Evolutionary conservation across 2,113 vertebrate species (phyloP).

Genomic region (Leptosomus discolor): DNA sequence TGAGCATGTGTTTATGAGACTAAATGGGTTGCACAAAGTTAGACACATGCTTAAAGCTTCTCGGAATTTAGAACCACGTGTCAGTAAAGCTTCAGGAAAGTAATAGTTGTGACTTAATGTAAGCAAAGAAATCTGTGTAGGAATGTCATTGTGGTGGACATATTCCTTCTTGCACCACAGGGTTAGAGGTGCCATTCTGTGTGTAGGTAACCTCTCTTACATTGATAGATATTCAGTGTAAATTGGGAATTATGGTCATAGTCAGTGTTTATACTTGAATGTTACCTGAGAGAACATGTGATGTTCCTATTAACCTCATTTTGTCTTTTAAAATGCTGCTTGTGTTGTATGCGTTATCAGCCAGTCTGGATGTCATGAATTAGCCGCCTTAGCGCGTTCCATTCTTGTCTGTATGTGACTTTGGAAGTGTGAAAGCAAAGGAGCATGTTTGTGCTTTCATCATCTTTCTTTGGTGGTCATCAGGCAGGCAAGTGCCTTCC

Average conservation of each 20-base stretch:
- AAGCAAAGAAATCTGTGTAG: background rate
- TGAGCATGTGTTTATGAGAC: background rate
- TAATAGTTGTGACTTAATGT: background rate
- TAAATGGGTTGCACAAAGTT: background rate
- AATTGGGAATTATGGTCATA: background rate
- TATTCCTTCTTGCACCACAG: background rate
- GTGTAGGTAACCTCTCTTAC: background rate
- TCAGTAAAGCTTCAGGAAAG: background rate
- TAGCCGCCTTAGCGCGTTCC: rapidly evolving
- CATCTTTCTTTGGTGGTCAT: background rate
- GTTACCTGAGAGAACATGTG: background rate
- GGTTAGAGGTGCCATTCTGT: rapidly evolving
- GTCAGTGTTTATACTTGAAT: background rate
- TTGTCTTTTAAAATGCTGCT: background rate
- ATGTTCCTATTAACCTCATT: rapidly evolving
- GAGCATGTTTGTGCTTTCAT: background rate
- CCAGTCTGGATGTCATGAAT: background rate
- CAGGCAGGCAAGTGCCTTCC: background rate
- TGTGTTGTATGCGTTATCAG: background rate
- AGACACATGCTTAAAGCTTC: background rate
- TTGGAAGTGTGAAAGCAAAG: background rate
- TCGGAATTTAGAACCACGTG: background rate
- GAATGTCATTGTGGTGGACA: background rate
- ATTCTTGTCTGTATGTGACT: background rate
- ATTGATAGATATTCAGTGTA: background rate